These are phyloP conservation scores for Huso huso DNA, from an alignment of 2,797 vertebrate species.

Conservation along the genomic window DNA sequence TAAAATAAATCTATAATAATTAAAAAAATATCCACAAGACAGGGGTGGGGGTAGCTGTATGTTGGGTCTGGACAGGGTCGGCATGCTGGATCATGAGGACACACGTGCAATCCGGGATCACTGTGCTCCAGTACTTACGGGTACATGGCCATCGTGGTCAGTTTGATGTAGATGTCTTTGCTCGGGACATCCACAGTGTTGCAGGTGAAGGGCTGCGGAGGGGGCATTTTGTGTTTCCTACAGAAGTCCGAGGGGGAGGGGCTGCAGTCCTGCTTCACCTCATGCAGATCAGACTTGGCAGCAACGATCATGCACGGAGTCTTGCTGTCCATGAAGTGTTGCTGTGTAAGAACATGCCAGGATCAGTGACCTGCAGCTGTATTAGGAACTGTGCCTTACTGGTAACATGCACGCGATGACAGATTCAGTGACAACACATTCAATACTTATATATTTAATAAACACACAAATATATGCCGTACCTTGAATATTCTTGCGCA, in stretches of 20 bases:
- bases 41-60: constrained; percentile 6
- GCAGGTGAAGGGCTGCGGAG: constrained; percentile 89
- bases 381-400: too few relatives aligned
- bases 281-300: constrained; percentile 90
- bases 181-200: constrained; percentile 72
- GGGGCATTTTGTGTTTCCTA: constrained; percentile 96
- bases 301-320: constrained; percentile 87
- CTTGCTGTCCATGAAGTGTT: constrained; percentile 94
- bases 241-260: constrained; percentile 86
- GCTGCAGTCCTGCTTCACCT: constrained; percentile 81
- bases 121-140: constrained; percentile 78
- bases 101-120: neutral
- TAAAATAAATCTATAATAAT: neutral
- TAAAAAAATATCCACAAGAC: neutral
- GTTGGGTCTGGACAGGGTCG: neutral
- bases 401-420: neutral
- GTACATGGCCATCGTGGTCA: constrained; percentile 98
- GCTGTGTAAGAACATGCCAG: constrained; percentile 49
- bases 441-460: neutral
- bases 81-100: neutral
- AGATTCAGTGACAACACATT: neutral
- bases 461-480: neutral
- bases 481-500: constrained; percentile 95
- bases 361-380: neutral
- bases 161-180: constrained; percentile 90